Base-by-base conservation (phyloP, 2,797 vertebrate species). In the Darevskia mixta region DNA sequence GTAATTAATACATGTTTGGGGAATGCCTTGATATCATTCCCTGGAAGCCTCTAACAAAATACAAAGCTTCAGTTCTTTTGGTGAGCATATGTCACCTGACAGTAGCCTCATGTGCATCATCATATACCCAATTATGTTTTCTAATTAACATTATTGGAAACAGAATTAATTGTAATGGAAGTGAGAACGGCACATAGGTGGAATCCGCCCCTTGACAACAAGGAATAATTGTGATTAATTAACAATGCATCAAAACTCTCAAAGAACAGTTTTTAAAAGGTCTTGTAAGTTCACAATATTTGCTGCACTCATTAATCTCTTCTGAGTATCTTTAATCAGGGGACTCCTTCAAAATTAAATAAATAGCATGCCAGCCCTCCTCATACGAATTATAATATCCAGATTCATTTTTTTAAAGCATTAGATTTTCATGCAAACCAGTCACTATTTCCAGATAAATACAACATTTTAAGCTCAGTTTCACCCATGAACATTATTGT, bases 201-300 rank as follows among this genome's bases (percentile, higher is more conserved):
- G 66, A 92, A 85, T 88, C 82, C 93, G 49, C 86, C 93, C 93
- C 90, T 93, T 92, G 90, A 85, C 86, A 82, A 82, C 79, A 90
- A 95, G 76, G 73, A 95, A 94, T 93, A 95, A 95, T 94, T 93
- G 86, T 79, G 90, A 79, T 92, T 95, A 95, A 95, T 94, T 93
- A 95, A 93, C 71, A 87, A 87, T 92, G 87, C 43, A 85, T 93
- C 91, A 92, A 93, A 92, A 88, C 86, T 95, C 86, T 90, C 89
- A 94, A 88, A 89, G 72, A 94, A 90, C 41, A 90, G 43, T 91
- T 94, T 80, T 94, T 80, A 89, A 91, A 91, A 92, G 88, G 80
- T 85, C 41, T 86, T 90, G 92, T 94, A 94, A 96, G 92, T 94
- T 96, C 0, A 0, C 88, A 86, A 66, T 82, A 88, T 69, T 87